Percentiles rank a stretch among this genome's conserved stretches.
These are phyloP conservation scores for Porites cylindrica DNA, from an alignment of 92 coral and sea anemone species.

Conservation along the genomic window DNA sequence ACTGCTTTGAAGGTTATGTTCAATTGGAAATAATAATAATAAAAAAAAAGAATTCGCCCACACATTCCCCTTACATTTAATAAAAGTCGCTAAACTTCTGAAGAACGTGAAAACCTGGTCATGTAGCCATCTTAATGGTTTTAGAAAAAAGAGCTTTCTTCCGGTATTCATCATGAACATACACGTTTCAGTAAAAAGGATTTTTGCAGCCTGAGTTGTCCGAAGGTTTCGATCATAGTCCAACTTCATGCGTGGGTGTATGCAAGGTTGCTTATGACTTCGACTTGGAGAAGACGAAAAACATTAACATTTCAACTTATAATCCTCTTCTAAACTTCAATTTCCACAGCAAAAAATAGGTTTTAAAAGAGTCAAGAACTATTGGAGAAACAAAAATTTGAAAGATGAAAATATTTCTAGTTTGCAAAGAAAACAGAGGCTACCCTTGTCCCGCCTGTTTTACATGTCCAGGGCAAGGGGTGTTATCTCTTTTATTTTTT, in stretches of 20 bases:
- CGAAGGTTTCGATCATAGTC: conserved; percentile 4
- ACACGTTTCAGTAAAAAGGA: conserved; percentile 1
- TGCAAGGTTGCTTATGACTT: conserved; percentile 20
- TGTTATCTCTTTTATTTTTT: not conserved
- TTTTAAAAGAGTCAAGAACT: not conserved
- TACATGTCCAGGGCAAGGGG: not conserved
- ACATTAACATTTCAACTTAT: conserved; percentile 2
- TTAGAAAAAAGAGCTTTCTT: not conserved
- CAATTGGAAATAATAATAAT: not conserved
- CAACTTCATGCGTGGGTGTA: conserved; percentile 53
- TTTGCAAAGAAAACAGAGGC: not conserved
- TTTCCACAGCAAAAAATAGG: not conserved
- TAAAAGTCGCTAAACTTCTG: not conserved
- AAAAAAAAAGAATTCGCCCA: conserved; percentile 38
- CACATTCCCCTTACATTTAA: conserved; percentile 9
- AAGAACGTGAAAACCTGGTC: not conserved
- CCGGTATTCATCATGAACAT: not conserved
- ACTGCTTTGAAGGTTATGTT: conserved; percentile 28
- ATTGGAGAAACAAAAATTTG: not conserved
- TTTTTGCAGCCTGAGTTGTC: not conserved
- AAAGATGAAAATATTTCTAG: not conserved
- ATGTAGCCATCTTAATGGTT: not conserved
- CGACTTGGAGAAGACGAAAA: conserved; percentile 18
- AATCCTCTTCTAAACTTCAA: conserved; percentile 6
- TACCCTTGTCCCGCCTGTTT: conserved; percentile 23